Evolutionary conservation across 1,140 invertebrate genomes (phyloP).

Genomic region (Atta texana): DNA sequence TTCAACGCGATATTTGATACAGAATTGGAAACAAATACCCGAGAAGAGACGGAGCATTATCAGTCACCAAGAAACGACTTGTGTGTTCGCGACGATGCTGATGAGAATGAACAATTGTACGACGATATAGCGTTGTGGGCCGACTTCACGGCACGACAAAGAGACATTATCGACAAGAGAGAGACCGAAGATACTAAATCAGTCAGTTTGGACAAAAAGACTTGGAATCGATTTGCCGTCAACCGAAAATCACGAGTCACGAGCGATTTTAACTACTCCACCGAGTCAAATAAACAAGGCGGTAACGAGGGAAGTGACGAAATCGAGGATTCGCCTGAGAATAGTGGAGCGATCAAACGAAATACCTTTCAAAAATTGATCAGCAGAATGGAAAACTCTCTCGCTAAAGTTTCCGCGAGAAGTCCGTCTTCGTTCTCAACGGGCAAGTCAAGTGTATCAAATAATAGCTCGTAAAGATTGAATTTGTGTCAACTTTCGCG

Average conservation of each 20-base stretch:
- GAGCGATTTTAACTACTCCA: constrained; percentile 8
- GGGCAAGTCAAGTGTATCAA: constrained; percentile 40
- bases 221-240: constrained; percentile 79
- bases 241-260: constrained; percentile 64
- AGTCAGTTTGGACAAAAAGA: constrained; percentile 66
- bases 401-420: constrained; percentile 73
- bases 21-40: not conserved
- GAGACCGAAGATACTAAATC: constrained; percentile 32
- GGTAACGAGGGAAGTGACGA: constrained; percentile 43
- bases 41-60: constrained; percentile 76
- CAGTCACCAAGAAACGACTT: constrained; percentile 75
- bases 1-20: not conserved
- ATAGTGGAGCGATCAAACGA: constrained; percentile 67
- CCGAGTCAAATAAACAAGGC: constrained; percentile 52
- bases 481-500: not conserved
- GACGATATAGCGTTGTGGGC: constrained; percentile 79
- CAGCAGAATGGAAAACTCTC: constrained; percentile 81
- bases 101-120: constrained; percentile 75
- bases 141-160: constrained; percentile 74
- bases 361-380: constrained; percentile 82
- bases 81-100: constrained; percentile 3
- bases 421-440: constrained; percentile 2
- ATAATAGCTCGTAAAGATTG: constrained; percentile 39
- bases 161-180: constrained; percentile 59
- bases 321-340: constrained; percentile 58